Percentiles rank a stretch among this genome's conserved stretches.
These are phyloP conservation scores for Paratilapia polleni DNA, from an alignment of 2,113 vertebrate species.

Conservation along the genomic window DNA sequence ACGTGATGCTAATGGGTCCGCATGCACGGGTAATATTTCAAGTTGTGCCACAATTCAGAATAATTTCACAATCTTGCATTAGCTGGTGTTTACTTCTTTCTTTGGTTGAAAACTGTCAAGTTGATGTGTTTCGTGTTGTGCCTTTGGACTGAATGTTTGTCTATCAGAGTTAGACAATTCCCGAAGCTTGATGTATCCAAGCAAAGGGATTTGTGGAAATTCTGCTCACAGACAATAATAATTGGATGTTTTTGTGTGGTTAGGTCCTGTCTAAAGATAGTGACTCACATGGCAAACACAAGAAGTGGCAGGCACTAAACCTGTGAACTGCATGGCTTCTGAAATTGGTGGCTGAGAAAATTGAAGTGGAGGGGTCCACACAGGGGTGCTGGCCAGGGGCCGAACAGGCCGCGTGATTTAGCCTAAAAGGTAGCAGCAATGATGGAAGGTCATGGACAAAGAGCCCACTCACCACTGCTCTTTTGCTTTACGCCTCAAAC, in stretches of 20 bases:
- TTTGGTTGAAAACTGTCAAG: conserved; percentile 35
- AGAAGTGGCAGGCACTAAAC: conserved; percentile 56
- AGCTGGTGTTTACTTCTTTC: conserved; percentile 35
- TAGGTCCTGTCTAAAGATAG: conserved; percentile 63
- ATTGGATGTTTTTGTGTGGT: conserved; percentile 54
- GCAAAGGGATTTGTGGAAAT: conserved; percentile 40
- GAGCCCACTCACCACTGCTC: conserved; percentile 71
- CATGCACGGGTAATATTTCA: conserved; percentile 47
- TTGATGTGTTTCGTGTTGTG: not conserved
- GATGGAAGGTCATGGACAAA: conserved; percentile 73
- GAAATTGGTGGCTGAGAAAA: conserved; percentile 59
- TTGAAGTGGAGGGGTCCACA: conserved; percentile 52
- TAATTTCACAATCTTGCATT: conserved; percentile 57
- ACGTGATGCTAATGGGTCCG: conserved; percentile 50
- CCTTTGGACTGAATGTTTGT: conserved; percentile 17
- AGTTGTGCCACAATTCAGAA: conserved; percentile 36
- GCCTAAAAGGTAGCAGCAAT: conserved; percentile 71
- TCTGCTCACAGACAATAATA: conserved; percentile 37
- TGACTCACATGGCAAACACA: conserved; percentile 72
- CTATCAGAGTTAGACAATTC: conserved; percentile 3
- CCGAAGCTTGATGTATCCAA: conserved; percentile 28
- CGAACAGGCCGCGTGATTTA: conserved; percentile 65
- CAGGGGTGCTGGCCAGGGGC: conserved; percentile 63
- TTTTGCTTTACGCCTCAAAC: conserved; percentile 80
- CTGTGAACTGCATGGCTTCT: conserved; percentile 56